Conservation (phyloP, 2,888 invertebrate genomes). For the Plebejus argus region DNA sequence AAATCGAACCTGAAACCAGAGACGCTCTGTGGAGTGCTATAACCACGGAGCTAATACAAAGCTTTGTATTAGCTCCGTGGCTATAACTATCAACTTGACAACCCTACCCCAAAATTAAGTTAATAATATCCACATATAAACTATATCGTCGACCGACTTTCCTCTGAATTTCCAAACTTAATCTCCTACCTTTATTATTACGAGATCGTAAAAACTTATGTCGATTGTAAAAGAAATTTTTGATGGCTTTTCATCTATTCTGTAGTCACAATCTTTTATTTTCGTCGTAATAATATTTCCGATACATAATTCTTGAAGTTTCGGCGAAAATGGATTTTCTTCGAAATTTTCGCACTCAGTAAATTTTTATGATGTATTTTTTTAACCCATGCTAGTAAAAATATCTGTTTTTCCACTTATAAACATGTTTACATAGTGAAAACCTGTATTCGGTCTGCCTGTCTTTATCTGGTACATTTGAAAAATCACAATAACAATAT, state of each 20-base stretch:
- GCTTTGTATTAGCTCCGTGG: too few species aligned
- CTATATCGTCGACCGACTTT: neutral
- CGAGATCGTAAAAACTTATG: constrained; percentile 26
- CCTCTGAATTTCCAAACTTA: constrained; percentile 24
- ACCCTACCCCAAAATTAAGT: constrained; percentile 22
- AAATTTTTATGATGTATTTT: neutral
- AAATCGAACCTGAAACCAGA: too few species aligned
- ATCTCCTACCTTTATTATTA: constrained; percentile 30
- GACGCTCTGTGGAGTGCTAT: too few species aligned
- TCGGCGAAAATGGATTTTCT: neutral
- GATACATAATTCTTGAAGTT: constrained; percentile 14
- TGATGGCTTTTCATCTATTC: constrained; percentile 25
- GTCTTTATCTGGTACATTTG: too few species aligned
- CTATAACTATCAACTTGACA: neutral
- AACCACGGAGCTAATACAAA: too few species aligned
- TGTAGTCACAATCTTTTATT: constrained; percentile 17
- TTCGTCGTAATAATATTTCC: neutral
- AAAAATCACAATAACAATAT: too few species aligned
- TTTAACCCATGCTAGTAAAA: neutral
- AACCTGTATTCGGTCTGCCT: too few species aligned
- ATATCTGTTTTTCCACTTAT: neutral
- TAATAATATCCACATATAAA: constrained; percentile 24
- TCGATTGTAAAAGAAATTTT: constrained; percentile 28
- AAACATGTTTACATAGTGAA: too few species aligned
- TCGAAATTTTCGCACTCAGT: neutral